Evolutionary conservation across 2,797 vertebrate species (phyloP).

Genomic region (Anolis apletophallus): DNA sequence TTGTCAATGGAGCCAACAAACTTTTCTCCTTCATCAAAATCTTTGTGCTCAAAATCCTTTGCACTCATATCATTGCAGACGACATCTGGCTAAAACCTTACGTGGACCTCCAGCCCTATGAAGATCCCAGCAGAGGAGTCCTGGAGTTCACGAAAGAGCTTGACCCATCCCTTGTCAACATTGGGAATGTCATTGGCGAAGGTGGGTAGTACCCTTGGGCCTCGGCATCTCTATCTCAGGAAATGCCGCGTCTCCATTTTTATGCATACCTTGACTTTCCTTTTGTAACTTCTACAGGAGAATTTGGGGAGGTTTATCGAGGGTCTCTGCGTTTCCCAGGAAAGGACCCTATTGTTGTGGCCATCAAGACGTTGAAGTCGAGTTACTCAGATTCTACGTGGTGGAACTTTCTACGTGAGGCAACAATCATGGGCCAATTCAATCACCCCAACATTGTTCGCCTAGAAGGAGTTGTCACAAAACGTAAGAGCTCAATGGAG

Average conservation of each 20-base stretch:
- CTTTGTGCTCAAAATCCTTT: slow-evolving; percentile 1
- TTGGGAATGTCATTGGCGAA: slow-evolving; percentile 81
- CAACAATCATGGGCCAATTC: slow-evolving; percentile 95
- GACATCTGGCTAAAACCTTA: slow-evolving; percentile 82
- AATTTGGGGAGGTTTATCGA: slow-evolving; percentile 82
- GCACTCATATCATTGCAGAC: slow-evolving; percentile 59
- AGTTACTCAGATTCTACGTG: slow-evolving; percentile 83
- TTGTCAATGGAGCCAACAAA: neutral
- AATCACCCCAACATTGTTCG: slow-evolving; percentile 88
- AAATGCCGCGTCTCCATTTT: slow-evolving; percentile 5
- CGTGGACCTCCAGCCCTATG: slow-evolving; percentile 81
- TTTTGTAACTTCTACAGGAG: slow-evolving; percentile 72
- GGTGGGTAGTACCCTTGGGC: slow-evolving; percentile 67
- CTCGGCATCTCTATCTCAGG: neutral
- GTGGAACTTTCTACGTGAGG: slow-evolving; percentile 95
- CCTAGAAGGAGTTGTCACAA: slow-evolving; percentile 81
- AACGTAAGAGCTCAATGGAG: slow-evolving; percentile 70
- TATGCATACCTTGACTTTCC: neutral
- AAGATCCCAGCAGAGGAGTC: slow-evolving; percentile 80
- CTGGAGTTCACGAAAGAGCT: slow-evolving; percentile 81
- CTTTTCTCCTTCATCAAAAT: neutral
- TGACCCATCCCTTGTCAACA: slow-evolving; percentile 70
- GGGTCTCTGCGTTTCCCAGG: slow-evolving; percentile 74
- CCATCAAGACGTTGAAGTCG: slow-evolving; percentile 81
- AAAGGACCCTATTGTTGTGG: slow-evolving; percentile 76